Evolutionary conservation across 2,888 invertebrate species (phyloP), one percentile per base, ranked within the genome.

Genomic region (Papilio protenor): DNA sequence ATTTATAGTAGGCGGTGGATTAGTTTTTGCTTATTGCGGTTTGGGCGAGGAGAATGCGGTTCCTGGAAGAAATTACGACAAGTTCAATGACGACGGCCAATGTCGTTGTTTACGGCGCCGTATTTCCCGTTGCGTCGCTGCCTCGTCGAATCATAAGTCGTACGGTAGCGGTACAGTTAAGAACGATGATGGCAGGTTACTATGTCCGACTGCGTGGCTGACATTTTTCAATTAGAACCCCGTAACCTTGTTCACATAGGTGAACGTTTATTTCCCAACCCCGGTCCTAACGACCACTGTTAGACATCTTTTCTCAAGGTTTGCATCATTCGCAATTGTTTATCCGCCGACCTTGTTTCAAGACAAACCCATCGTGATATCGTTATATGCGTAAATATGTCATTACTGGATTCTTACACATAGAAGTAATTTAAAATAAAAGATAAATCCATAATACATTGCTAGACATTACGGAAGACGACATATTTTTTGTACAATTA

Each of bases 81-180:
- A 85, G 79, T 82, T 83, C 85, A 85, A 85, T 86, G 85, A 84
- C 87, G 86, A 82, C 84, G 83, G 84, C 85, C 84, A 85, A 79
- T 82, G 82, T 82, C 81, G 83, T 81, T 76, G 85, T 79, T 81
- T 84, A 83, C 80, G 81, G 82, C 79, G 85, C 84, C 82, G 86
- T 85, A 89, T 91, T 92, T 93, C 89, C 90, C 91, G 89, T 92
- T 91, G 91, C 85, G 88, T 87, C 89, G 87, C 85, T 87, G 84
- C 85, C 86, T 85, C 82, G 85, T 84, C 87, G 86, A 66, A 87
- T 88, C 72, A 87, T 86, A 87, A 89, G 87, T 87, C 87, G 87
- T 88, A 89, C 91, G 88, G 90, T 90, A 89, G 90, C 89, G 85
- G 86, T 92, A 93, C 93, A 91, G 92, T 93, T 93, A 92, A 82